A percentile compares a stretch with the other conserved stretches of the same genome.
These are phyloP conservation scores for Plagiodera versicolora DNA, from an alignment of 2,888 invertebrate genomes.

Conservation along the genomic window DNA sequence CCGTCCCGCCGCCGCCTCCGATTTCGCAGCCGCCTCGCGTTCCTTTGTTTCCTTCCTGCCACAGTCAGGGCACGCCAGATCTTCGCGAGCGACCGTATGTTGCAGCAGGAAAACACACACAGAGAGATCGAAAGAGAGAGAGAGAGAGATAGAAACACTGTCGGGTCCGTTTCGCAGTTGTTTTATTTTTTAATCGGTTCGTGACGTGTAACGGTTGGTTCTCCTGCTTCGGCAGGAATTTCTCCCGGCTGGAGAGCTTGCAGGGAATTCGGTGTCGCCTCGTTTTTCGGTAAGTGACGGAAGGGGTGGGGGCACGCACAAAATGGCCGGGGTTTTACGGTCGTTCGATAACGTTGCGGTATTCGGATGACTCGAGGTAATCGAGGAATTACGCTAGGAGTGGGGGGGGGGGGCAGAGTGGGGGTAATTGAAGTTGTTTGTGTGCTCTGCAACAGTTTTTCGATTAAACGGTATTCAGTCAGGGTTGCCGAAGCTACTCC, in stretches of 20 bases:
- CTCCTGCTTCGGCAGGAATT: neutral
- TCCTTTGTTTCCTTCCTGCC: neutral
- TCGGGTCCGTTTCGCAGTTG: too few relatives aligned
- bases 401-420: too few relatives aligned
- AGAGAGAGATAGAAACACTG: neutral
- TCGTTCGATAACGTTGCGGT: neutral
- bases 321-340: neutral
- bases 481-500: too few relatives aligned
- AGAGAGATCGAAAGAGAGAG: neutral
- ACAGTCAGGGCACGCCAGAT: neutral
- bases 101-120: neutral
- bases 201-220: neutral
- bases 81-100: neutral
- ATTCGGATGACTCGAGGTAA: neutral
- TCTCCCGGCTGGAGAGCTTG: neutral
- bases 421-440: too few relatives aligned
- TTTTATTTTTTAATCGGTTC: too few relatives aligned
- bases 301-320: neutral
- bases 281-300: neutral
- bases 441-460: too few relatives aligned
- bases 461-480: too few relatives aligned
- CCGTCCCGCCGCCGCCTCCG: too few relatives aligned
- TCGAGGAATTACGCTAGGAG: too few relatives aligned
- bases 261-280: neutral
- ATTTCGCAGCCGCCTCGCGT: neutral